phyloP scores from a whole-genome alignment of 2,113 vertebrate species.

The Gnathonemus longibarbis region DNA sequence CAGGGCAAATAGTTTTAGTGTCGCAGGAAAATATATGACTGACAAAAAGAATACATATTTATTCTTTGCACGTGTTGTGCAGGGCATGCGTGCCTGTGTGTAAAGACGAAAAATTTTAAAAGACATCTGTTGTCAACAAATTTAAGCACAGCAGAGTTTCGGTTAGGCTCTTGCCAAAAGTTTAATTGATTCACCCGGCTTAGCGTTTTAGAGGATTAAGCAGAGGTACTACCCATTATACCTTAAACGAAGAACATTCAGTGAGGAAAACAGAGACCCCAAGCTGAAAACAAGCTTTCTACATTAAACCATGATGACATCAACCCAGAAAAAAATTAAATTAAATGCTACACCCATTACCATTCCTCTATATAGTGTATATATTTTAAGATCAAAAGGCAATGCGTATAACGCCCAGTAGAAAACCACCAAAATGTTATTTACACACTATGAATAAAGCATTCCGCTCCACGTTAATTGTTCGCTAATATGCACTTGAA shows the following conservation, averaged over 20 bases:
- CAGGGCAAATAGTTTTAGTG: not conserved
- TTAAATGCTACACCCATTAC: conserved; percentile 12
- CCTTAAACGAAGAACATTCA: not conserved
- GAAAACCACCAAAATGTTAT: conserved; percentile 3
- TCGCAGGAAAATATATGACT: not conserved
- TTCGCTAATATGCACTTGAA: not conserved
- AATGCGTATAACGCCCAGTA: conserved; percentile 45
- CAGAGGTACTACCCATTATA: not conserved
- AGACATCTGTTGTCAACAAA: not conserved
- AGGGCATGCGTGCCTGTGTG: not conserved
- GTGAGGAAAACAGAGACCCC: not conserved
- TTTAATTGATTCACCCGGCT: not conserved
- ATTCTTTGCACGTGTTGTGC: not conserved
- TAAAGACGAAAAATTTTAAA: not conserved
- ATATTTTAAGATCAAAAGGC: conserved; percentile 57
- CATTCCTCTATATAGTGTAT: conserved; percentile 34
- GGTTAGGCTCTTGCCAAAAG: not conserved
- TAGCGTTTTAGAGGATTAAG: not conserved
- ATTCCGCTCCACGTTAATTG: not conserved
- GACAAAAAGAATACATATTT: not conserved
- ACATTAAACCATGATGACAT: conserved; percentile 18
- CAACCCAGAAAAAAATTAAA: conserved; percentile 23
- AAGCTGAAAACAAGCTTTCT: conserved; percentile 8
- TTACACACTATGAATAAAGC: not conserved
- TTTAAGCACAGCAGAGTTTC: not conserved